Conservation (phyloP, 2,113 vertebrate species). For the Cyphomyrus plagiostoma region DNA sequence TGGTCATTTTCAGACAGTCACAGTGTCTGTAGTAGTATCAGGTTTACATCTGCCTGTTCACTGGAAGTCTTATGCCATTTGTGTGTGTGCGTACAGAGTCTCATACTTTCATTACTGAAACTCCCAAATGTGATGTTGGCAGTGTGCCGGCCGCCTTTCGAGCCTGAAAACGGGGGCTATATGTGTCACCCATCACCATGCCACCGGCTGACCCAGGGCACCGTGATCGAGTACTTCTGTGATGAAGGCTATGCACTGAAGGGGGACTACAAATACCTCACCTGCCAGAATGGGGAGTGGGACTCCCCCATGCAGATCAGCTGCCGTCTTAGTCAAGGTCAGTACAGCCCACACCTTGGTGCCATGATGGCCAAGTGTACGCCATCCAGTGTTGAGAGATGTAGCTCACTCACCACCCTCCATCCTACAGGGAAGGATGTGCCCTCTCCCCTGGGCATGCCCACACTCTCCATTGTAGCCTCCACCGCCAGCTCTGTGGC, state of each 20-base stretch:
- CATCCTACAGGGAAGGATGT: constrained; percentile 74
- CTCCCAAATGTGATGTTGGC: neutral
- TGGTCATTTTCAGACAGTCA: neutral
- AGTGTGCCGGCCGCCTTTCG: constrained; percentile 85
- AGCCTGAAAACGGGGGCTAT: constrained; percentile 92
- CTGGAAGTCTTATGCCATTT: neutral
- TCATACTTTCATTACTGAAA: neutral
- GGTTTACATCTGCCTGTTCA: neutral
- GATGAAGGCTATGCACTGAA: constrained; percentile 91
- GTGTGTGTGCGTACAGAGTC: neutral
- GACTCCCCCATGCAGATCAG: constrained; percentile 87
- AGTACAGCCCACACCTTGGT: constrained; percentile 32
- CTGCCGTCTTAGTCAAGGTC: constrained; percentile 84
- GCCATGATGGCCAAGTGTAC: neutral
- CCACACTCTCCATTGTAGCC: constrained; percentile 86
- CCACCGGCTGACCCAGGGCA: constrained; percentile 74
- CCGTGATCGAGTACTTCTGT: constrained; percentile 94
- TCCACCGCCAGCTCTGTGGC: constrained; percentile 88
- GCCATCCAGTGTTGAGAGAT: neutral
- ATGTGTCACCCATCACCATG: constrained; percentile 88
- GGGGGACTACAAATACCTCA: constrained; percentile 91
- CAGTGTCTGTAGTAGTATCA: neutral
- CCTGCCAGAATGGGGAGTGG: constrained; percentile 92
- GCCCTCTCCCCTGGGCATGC: constrained; percentile 72
- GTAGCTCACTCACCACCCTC: neutral